phyloP scores from a whole-genome alignment of 2,113 vertebrate species.

The Anoplopoma fimbria region DNA sequence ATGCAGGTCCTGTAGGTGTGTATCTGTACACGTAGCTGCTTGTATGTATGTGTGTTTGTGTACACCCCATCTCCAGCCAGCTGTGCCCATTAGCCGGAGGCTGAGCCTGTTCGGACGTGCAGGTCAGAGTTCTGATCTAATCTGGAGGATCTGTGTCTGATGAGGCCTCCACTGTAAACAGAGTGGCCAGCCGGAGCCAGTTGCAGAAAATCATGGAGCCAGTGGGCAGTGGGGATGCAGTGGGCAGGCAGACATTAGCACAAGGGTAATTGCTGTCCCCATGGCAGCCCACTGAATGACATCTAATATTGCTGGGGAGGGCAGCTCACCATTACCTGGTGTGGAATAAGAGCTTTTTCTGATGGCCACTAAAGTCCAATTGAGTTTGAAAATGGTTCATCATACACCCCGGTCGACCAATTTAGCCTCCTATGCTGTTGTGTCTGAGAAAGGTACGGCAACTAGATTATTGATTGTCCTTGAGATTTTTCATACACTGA shows the following conservation, averaged over 20 bases:
- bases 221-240: constrained; percentile 50
- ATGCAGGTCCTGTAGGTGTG: background rate
- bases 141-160: constrained; percentile 68
- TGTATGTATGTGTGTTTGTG: constrained; percentile 21
- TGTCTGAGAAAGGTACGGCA: constrained; percentile 59
- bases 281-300: constrained; percentile 72
- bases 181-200: constrained; percentile 53
- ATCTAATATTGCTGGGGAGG: constrained; percentile 71
- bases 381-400: constrained; percentile 78
- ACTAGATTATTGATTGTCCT: constrained; percentile 75
- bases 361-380: constrained; percentile 72
- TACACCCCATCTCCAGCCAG: constrained; percentile 58
- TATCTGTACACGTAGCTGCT: background rate
- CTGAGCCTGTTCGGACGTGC: constrained; percentile 55
- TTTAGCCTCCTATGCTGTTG: constrained; percentile 64
- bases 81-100: constrained; percentile 63
- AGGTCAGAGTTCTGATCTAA: constrained; percentile 72
- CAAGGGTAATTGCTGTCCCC: constrained; percentile 79
- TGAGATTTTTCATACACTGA: constrained; percentile 63
- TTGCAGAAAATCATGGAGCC: constrained; percentile 56
- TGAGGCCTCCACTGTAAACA: constrained; percentile 72
- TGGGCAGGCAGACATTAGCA: constrained; percentile 73
- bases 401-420: constrained; percentile 67
- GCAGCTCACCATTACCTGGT: constrained; percentile 71
- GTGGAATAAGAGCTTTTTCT: constrained; percentile 67